A percentile compares a stretch with the other conserved stretches of the same genome.
phyloP scores from a whole-genome alignment of 2,888 invertebrate genomes.

The Melipona bicolor region DNA sequence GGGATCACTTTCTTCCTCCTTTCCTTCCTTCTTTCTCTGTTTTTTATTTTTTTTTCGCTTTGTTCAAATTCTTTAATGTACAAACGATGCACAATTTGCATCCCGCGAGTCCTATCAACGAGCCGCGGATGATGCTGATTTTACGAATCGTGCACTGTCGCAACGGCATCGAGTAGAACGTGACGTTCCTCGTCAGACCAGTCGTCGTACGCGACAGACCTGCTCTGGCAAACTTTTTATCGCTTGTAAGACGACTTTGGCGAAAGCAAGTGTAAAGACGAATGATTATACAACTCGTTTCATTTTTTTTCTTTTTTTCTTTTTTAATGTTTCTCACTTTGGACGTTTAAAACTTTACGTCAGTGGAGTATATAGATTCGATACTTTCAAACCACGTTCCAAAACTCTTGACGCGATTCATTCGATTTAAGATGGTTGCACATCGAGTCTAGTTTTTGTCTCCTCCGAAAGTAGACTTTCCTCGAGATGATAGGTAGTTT shows the following conservation, averaged over 20 bases:
- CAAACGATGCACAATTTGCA: neutral
- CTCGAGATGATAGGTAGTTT: no score
- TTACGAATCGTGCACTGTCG: neutral
- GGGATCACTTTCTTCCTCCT: constrained; percentile 35
- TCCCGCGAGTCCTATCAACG: neutral
- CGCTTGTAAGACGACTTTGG: neutral
- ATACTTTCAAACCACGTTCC: no score
- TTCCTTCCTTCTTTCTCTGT: neutral
- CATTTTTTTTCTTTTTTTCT: neutral
- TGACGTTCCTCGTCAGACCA: neutral
- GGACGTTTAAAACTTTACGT: no score
- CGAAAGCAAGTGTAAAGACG: neutral
- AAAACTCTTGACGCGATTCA: neutral
- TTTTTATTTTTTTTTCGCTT: neutral
- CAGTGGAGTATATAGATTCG: no score
- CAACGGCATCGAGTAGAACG: neutral
- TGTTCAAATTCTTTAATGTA: neutral
- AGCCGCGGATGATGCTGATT: neutral
- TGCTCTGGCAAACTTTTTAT: neutral
- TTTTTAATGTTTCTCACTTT: no score
- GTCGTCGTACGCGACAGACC: neutral
- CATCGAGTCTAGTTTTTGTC: neutral
- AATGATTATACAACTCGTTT: neutral
- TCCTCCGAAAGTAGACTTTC: neutral
- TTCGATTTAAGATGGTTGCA: neutral